phyloP scores from a whole-genome alignment of 2,888 invertebrate genomes.

The Pyrochroa serraticornis region DNA sequence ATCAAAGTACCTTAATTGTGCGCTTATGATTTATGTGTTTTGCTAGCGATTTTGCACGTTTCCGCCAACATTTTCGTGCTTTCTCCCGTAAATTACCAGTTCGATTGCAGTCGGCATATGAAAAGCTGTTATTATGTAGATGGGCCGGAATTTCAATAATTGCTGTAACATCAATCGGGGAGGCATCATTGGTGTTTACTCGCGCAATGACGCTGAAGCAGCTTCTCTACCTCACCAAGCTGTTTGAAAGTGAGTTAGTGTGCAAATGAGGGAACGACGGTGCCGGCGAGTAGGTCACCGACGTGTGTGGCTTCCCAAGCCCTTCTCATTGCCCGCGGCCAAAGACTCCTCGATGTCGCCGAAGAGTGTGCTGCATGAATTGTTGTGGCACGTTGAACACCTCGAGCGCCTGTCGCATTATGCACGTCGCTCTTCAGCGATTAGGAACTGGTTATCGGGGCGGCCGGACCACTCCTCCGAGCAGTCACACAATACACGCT shows the following conservation, averaged over 20 bases:
- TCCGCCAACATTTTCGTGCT: too few relatives aligned
- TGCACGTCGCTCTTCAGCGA: conserved; percentile 52
- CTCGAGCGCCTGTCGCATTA: conserved; percentile 53
- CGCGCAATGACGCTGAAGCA: too few relatives aligned
- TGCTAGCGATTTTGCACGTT: too few relatives aligned
- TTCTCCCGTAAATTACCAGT: too few relatives aligned
- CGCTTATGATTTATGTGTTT: too few relatives aligned
- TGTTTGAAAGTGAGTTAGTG: conserved; percentile 18
- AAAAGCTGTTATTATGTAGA: too few relatives aligned
- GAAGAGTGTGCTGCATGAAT: conserved; percentile 43
- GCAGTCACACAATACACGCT: conserved; percentile 38
- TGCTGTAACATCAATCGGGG: too few relatives aligned
- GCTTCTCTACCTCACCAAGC: too few relatives aligned
- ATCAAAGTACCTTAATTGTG: too few relatives aligned
- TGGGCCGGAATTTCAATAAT: too few relatives aligned
- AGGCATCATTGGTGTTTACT: too few relatives aligned
- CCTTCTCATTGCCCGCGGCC: conserved; percentile 32
- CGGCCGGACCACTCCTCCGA: conserved; percentile 49
- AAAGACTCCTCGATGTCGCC: conserved; percentile 46
- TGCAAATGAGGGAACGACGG: conserved; percentile 13
- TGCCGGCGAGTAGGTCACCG: conserved; percentile 30
- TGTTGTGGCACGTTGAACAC: conserved; percentile 48
- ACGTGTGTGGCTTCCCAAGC: conserved; percentile 37
- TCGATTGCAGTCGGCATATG: too few relatives aligned
- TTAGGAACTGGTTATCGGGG: conserved; percentile 55